These are phyloP conservation scores for Drosophila parabipectinata DNA, from an alignment of 1,140 invertebrate genomes.

Conservation along the genomic window DNA sequence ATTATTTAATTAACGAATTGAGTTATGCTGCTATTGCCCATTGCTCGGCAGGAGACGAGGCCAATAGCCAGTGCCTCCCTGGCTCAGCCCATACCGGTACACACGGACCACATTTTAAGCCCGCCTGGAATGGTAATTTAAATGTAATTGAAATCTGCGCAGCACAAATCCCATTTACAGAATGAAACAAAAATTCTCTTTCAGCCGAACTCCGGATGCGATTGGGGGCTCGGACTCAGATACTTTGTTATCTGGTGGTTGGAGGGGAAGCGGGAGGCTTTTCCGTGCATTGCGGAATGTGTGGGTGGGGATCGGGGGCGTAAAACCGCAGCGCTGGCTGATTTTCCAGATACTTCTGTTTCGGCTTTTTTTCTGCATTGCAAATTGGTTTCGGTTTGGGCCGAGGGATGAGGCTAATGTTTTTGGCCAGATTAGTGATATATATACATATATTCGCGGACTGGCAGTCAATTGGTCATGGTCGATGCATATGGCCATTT, in stretches of 20 bases:
- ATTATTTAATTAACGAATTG: slow-evolving; percentile 82
- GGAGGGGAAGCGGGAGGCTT: neutral
- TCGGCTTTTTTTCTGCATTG: slow-evolving; percentile 46
- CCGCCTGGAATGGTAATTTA: slow-evolving; percentile 66
- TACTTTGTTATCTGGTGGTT: slow-evolving; percentile 44
- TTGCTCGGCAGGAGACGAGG: slow-evolving; percentile 4
- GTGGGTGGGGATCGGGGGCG: neutral
- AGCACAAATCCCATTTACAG: slow-evolving; percentile 62
- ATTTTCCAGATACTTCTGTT: slow-evolving; percentile 42
- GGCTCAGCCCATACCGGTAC: neutral
- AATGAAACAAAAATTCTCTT: slow-evolving; percentile 40
- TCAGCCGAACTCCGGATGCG: slow-evolving; percentile 8
- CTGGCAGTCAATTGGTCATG: slow-evolving; percentile 68
- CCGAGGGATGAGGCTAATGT: slow-evolving; percentile 30
- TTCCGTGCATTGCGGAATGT: slow-evolving; percentile 29
- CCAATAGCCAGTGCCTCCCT: slow-evolving; percentile 1
- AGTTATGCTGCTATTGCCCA: slow-evolving; percentile 60
- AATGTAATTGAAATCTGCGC: slow-evolving; percentile 76
- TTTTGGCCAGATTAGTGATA: slow-evolving; percentile 64
- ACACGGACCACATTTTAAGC: slow-evolving; percentile 24
- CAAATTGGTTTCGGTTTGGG: slow-evolving; percentile 31
- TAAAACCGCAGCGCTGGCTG: slow-evolving; percentile 53
- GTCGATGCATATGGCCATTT: slow-evolving; percentile 53
- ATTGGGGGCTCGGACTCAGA: slow-evolving; percentile 24
- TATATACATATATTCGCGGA: slow-evolving; percentile 52